phyloP scores from a whole-genome alignment of 2,888 invertebrate genomes.

The Incurvaria masculella region DNA sequence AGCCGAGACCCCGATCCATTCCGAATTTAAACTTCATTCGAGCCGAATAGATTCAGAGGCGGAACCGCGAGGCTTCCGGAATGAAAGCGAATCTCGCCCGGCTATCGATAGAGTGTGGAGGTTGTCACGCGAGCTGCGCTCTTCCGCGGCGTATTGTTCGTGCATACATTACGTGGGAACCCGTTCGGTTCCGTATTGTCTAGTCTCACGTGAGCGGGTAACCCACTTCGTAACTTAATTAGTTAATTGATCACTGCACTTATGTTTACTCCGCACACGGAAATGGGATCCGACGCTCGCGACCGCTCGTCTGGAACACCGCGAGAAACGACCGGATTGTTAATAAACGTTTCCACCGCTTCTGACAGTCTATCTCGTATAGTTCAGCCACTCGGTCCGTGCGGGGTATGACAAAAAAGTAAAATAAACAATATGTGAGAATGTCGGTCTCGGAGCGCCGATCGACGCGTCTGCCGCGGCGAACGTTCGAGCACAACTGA shows the following conservation, averaged over 20 bases:
- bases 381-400: not conserved
- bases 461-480: conserved; percentile 3
- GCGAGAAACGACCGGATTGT: not conserved
- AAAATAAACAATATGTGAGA: not conserved
- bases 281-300: not conserved
- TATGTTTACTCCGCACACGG: not conserved
- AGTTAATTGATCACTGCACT: conserved; percentile 5
- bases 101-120: not conserved
- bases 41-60: conserved; percentile 15
- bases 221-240: conserved; percentile 10
- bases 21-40: conserved; percentile 26
- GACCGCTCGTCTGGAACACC: not conserved
- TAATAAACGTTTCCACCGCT: too few relatives aligned
- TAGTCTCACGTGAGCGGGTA: conserved; percentile 4
- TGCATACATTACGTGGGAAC: not conserved
- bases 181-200: not conserved
- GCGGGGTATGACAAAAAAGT: not conserved
- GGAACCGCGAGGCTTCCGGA: conserved; percentile 11
- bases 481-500: conserved; percentile 5
- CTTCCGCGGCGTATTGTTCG: conserved; percentile 8
- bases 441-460: not conserved
- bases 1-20: conserved; percentile 29
- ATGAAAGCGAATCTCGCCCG: conserved; percentile 1
- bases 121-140: conserved; percentile 6
- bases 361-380: too few relatives aligned